Conservation (phyloP, 2,888 invertebrate species). For the Xanthorhoe designata region DNA sequence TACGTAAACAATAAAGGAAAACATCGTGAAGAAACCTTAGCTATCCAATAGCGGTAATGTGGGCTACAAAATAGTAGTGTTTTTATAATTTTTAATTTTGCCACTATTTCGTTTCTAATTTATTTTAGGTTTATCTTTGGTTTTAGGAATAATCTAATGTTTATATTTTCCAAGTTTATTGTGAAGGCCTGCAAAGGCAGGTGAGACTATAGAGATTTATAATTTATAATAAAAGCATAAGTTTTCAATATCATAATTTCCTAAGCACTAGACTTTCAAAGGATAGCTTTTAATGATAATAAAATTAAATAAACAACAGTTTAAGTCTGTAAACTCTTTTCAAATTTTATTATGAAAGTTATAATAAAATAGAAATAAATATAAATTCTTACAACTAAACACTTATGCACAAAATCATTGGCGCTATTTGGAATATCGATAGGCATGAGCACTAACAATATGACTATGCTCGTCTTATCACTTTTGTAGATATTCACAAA, state of each 20-base stretch:
- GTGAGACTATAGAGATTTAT: too few relatives aligned
- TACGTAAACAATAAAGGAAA: too few relatives aligned
- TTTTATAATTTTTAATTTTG: not conserved
- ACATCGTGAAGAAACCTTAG: too few relatives aligned
- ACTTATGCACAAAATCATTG: slow-evolving; percentile 76
- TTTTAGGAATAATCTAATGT: not conserved
- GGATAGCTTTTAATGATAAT: not conserved
- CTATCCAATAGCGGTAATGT: too few relatives aligned
- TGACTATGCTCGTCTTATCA: slow-evolving; percentile 47
- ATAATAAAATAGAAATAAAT: slow-evolving; percentile 80
- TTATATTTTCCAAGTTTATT: not conserved
- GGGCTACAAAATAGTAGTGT: too few relatives aligned
- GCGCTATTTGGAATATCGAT: slow-evolving; percentile 71
- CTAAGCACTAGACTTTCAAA: not conserved
- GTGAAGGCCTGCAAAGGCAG: too few relatives aligned
- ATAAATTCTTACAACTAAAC: slow-evolving; percentile 74
- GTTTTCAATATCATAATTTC: too few relatives aligned
- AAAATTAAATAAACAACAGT: slow-evolving; percentile 22
- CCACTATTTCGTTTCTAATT: too few relatives aligned
- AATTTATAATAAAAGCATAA: too few relatives aligned
- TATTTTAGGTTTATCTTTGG: not conserved
- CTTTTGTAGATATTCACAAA: slow-evolving; percentile 65
- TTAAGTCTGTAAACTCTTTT: slow-evolving; percentile 44
- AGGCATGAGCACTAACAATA: slow-evolving; percentile 50
- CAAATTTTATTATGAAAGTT: slow-evolving; percentile 76